Conservation (phyloP, 2,888 invertebrate genomes). For the Phyllotreta striolata region DNA sequence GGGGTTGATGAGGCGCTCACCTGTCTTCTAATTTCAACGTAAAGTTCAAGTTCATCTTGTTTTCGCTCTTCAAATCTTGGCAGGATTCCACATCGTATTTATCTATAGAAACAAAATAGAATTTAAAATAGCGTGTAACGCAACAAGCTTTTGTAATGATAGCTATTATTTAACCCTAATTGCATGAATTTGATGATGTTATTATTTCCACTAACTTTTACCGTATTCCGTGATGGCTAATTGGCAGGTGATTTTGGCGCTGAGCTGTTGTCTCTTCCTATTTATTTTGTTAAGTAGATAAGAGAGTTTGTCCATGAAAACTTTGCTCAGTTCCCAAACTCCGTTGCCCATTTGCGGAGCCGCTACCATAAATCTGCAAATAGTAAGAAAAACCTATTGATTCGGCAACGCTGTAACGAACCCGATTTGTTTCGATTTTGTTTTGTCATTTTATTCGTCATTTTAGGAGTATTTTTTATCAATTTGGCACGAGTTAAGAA, state of each 20-base stretch:
- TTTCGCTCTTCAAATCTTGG: conserved; percentile 59
- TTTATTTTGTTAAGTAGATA: conserved; percentile 64
- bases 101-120: conserved; percentile 50
- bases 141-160: neutral
- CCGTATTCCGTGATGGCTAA: conserved; percentile 72
- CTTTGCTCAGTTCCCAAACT: conserved; percentile 66
- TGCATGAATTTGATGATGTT: neutral
- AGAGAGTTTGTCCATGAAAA: conserved; percentile 68
- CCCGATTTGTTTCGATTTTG: too few species aligned
- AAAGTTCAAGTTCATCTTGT: conserved; percentile 70
- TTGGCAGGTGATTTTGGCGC: conserved; percentile 69
- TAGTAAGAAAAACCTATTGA: conserved; percentile 21
- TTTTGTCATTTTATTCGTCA: too few species aligned
- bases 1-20: conserved; percentile 55
- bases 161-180: neutral
- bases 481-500: too few species aligned
- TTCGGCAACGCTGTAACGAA: neutral
- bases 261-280: conserved; percentile 59
- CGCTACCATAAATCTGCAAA: conserved; percentile 72
- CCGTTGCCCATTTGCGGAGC: conserved; percentile 76
- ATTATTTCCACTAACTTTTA: conserved; percentile 59
- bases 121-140: neutral
- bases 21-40: conserved; percentile 67
- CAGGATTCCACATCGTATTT: conserved; percentile 59
- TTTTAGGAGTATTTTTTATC: too few species aligned